Evolutionary conservation across 1,140 invertebrate species (phyloP).

Genomic region (Monochamus saltuarius): DNA sequence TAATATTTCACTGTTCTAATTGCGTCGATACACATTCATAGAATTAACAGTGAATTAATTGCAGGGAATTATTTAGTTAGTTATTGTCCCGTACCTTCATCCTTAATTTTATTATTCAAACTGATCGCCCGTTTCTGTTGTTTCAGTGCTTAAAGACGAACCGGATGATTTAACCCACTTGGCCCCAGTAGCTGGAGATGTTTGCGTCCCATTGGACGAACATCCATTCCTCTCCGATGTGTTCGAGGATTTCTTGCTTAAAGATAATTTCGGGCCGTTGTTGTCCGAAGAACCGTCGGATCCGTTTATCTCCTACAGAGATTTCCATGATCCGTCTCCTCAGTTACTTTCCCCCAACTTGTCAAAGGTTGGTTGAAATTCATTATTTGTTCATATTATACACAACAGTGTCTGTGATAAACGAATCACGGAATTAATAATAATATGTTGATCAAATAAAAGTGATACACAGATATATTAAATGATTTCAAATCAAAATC

Average conservation of each 20-base stretch:
- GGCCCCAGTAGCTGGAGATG: conserved; percentile 84
- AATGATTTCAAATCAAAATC: no score
- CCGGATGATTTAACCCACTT: conserved; percentile 89
- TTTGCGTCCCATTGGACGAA: conserved; percentile 78
- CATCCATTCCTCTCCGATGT: conserved; percentile 65
- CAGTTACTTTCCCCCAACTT: conserved; percentile 57
- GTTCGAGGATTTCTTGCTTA: conserved; percentile 67
- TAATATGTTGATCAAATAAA: no score
- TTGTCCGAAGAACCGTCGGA: conserved; percentile 56
- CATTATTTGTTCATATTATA: no score
- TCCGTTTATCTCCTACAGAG: conserved; percentile 61
- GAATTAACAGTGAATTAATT: no score
- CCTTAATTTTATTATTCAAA: conserved; percentile 6
- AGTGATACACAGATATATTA: no score
- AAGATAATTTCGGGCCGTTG: conserved; percentile 66
- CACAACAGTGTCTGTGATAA: no score
- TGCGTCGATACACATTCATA: background rate
- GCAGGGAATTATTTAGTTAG: no score
- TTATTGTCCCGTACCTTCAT: no score
- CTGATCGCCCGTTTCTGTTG: conserved; percentile 34
- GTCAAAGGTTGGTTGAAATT: conserved; percentile 54
- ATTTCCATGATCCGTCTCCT: conserved; percentile 57
- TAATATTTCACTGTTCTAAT: no score
- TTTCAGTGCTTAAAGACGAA: conserved; percentile 86
- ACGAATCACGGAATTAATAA: no score